These are phyloP conservation scores for Tipula confusa DNA, from an alignment of 2,888 invertebrate species.

Conservation along the genomic window DNA sequence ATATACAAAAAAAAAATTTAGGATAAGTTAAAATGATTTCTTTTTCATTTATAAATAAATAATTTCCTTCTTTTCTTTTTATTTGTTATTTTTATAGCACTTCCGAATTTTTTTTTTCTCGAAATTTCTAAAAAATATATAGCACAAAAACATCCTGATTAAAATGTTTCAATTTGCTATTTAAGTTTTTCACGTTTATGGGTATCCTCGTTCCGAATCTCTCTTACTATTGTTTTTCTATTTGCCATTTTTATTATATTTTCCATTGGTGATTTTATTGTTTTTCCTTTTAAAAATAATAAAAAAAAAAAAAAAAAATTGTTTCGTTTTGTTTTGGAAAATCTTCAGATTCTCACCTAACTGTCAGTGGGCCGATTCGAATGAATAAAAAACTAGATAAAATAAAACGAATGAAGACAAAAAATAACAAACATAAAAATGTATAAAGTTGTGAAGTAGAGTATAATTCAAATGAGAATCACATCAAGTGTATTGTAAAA, in stretches of 20 bases:
- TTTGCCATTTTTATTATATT: constrained; percentile 20
- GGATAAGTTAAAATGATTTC: constrained; percentile 16
- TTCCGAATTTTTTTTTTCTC: not conserved
- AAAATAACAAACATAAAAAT: constrained; percentile 20
- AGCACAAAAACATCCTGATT: not conserved
- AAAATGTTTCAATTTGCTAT: constrained; percentile 31
- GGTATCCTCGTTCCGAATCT: not conserved
- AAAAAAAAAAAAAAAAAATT: not conserved
- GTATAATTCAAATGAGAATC: not conserved
- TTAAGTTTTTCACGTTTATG: constrained; percentile 26
- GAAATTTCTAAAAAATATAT: not conserved
- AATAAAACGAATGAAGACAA: not conserved
- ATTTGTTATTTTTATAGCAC: not conserved
- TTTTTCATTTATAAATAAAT: constrained; percentile 20
- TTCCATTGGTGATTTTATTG: constrained; percentile 21
- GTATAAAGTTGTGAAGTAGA: not conserved
- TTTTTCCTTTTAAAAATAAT: not conserved
- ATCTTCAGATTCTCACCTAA: constrained; percentile 31
- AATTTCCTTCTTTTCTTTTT: constrained; percentile 26
- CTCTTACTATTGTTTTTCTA: not conserved
- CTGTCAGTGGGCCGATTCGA: constrained; percentile 31
- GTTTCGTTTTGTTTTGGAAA: constrained; percentile 26
- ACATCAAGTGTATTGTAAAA: not conserved
- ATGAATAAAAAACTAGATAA: constrained; percentile 30
- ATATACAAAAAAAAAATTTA: not conserved